Evolutionary conservation across 2,113 vertebrate genomes (phyloP), one percentile per base, ranked within the genome.

Genomic region (Hylia prasina): DNA sequence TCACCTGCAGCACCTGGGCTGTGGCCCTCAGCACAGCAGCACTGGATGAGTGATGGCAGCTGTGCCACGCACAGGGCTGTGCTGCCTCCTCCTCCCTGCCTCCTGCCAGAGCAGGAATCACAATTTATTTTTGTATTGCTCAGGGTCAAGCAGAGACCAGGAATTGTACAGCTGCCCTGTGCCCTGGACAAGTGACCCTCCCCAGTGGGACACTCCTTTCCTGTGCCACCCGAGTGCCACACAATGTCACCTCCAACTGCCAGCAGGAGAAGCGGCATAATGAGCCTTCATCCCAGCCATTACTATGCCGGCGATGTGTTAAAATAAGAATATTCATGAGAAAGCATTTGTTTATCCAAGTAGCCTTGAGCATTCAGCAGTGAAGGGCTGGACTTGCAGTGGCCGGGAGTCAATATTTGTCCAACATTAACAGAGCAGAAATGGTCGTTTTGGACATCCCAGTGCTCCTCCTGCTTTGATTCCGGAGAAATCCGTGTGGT

Each of bases 341-440:
- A n/a, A 91, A 44, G 63, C 76, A 86, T 96, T 92, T 96, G 93
- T 95, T 96, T 96, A 96, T 91, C 75, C 93, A 96, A 96, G 92
- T 93, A 93, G 91, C 92, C 90, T 92, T 77, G 79, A 96, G 93
- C 92, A 47, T 15, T 93, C 79, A 90, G 63, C 94, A 70, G 84
- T 71, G 92, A 90, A 92, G 64, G 85, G 87, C 92, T 5, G 61
- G 76, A 57, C 82, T 45, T 0, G 0, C 51, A 21, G 94, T 71
- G 84, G 87, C 85, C 85, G 40, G 8, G 4, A 94, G 85, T 96
- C 96, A 95, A 94, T 95, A 90, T 96, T 91, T 96, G 60, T 15
- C 71, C 76, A 66, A 24, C 48, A 73, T 54, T 73, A 94, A 30
- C 86, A 23, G 56, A 83, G 66, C 9, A 3, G 70, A 80, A 93